Base-by-base conservation (phyloP, 1,140 invertebrate species). In the Neotoxoptera formosana region DNA sequence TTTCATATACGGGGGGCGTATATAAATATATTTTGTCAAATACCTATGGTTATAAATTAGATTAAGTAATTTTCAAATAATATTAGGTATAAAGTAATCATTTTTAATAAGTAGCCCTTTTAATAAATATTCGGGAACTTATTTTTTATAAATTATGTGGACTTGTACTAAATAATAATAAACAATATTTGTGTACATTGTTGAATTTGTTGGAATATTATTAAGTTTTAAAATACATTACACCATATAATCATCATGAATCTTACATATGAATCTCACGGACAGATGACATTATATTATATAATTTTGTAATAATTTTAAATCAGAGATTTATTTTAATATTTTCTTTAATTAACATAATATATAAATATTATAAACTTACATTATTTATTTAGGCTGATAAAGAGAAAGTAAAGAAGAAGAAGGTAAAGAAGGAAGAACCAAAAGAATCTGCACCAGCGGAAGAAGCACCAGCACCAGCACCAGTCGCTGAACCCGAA, bases 401-500 rank as follows among this genome's bases (percentile, higher is more conserved):
- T 96, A 97, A 97, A 96, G 97, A 98, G 95, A 97, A 97, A 96
- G 96, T 97, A 95, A 96, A 96, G 95, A 97, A 97, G 96, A 97
- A 97, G 97, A 97, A 97, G 96, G 97, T 96, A 95, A 96, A 97
- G 96, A 96, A 97, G 96, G 96, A 96, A 95, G 95, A 95, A 94
- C 96, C 97, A 95, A 96, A 96, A 95, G 96, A 96, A 76, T 14
- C 60, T 94, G 96, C 96, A 94, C 96, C 96, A 48, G 96, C 95
- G 91, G 95, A 95, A 47, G 95, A 95, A 30, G 96, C 95, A 83
- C 95, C 95, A 47, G 96, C 96, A 90, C 95, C 95, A 87, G 95
- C 95, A 84, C 95, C 95, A 56, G 94, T 94, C 67, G 94, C 96
- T 94, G 96, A 95, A 94, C 95, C 96, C 93, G 96, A 96, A 93